Percentiles rank a stretch among this genome's conserved stretches.
Evolutionary conservation across 2,113 vertebrate species (phyloP).

Genomic region (Larimichthys crocea): DNA sequence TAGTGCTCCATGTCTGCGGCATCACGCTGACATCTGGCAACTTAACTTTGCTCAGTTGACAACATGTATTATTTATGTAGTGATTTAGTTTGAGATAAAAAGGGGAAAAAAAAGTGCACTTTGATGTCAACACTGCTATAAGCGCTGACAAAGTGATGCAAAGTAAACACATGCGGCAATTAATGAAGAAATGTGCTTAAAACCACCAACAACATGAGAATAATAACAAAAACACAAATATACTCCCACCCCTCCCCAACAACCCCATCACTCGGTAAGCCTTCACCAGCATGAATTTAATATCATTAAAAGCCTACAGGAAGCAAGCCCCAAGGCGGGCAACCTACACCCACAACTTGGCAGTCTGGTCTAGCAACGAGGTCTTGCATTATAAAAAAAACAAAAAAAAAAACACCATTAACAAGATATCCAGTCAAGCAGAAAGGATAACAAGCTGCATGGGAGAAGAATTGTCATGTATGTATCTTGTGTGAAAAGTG

Average conservation of each 20-base stretch:
- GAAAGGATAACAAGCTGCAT: conserved; percentile 12
- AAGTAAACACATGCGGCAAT: conserved; percentile 7
- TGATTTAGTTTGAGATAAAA: conserved; percentile 13
- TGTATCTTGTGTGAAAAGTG: background rate
- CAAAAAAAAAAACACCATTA: background rate
- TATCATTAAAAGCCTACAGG: conserved; percentile 13
- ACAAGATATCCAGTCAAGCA: conserved; percentile 25
- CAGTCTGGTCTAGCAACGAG: background rate
- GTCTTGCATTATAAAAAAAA: background rate
- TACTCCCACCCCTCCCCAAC: too few relatives aligned
- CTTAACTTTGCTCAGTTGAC: background rate
- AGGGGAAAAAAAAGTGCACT: background rate
- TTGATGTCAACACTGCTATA: conserved; percentile 18
- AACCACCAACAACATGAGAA: background rate
- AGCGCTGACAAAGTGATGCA: conserved; percentile 1
- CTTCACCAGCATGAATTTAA: background rate
- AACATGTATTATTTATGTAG: conserved; percentile 13
- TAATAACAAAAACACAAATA: background rate
- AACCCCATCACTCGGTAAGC: background rate
- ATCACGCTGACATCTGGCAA: conserved; percentile 31
- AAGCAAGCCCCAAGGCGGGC: conserved; percentile 4
- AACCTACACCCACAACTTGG: background rate
- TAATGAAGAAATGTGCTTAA: background rate
- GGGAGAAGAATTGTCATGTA: background rate
- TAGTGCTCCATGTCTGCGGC: background rate